Evolutionary conservation across 1,140 invertebrate genomes (phyloP).

Genomic region (Bombyx mandarina): DNA sequence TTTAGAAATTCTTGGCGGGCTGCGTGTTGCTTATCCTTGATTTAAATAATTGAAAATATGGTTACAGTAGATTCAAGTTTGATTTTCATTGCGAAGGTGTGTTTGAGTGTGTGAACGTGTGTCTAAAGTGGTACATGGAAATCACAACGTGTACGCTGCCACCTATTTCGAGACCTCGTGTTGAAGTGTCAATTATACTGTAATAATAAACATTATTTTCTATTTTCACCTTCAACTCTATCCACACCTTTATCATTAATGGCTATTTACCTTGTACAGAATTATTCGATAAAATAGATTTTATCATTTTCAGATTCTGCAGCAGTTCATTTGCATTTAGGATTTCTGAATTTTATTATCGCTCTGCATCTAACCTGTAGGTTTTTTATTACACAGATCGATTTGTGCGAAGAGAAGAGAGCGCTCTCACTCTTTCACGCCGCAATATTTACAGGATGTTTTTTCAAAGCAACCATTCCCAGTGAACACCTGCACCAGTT

Average conservation of each 20-base stretch:
- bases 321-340: conserved; percentile 11
- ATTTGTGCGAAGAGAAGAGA: no score
- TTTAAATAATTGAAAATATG: no score
- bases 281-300: conserved; percentile 47
- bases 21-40: no score
- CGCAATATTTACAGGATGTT: no score
- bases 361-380: no score
- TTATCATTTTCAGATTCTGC: conserved; percentile 14
- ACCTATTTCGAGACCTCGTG: neutral
- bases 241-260: conserved; percentile 26
- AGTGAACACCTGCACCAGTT: no score
- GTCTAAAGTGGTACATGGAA: neutral
- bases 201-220: neutral
- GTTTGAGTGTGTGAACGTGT: neutral
- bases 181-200: neutral
- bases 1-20: no score
- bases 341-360: neutral
- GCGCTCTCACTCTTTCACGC: no score
- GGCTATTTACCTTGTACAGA: conserved; percentile 38
- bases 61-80: neutral
- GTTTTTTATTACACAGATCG: no score
- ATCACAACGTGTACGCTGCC: no score
- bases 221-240: conserved; percentile 15
- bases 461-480: no score
- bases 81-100: neutral